Base-by-base conservation (phyloP, 2,888 invertebrate species). In the Melanargia galathea region DNA sequence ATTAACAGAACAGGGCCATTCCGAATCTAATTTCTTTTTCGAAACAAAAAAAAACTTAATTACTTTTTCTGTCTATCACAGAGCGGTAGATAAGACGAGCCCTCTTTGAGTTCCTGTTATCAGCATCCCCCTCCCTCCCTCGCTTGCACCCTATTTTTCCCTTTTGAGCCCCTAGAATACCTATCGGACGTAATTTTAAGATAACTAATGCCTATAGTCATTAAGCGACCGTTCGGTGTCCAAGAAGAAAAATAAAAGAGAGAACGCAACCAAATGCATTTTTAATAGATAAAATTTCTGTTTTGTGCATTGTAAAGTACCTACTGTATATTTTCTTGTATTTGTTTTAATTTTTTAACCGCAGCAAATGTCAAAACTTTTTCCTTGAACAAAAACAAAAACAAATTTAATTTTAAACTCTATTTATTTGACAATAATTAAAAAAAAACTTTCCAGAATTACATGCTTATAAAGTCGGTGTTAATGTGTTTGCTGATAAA, bases 181-280 rank as follows among this genome's bases (percentile, higher is more conserved):
- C 85, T 88, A 88, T 85, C 86, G 73, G 75, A 71, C 73, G 84
- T 83, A 84, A 87, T 88, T 86, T 86, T 78, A 80, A 90, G 90
- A 90, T 90, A 90, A 89, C 85, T 88, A 90, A 90, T 90, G 90
- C 80, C 67, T 71, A 66, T 67, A 80, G 86, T 87, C 90, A 87
- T 90, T 90, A 90, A 83, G 85, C 81, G 79, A 69, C 71, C 75
- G 73, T 70, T 74, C 75, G 75, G 70, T 68, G 70, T 38, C 68
- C 71, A 71, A 75, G 69, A 43, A 63, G 66, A 76, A 77, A 77
- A 79, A 75, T 73, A 71, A 74, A 75, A 74, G 75, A 74, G 75
- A 74, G 75, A 74, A 75, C 79, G 83, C 85, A 86, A 71, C 75
- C 81, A 82, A 86, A 86, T 86, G 88, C 86, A 87, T 85, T 83